These are phyloP conservation scores for Melipona quadrifasciata DNA, from an alignment of 1,140 invertebrate species.

Conservation along the genomic window DNA sequence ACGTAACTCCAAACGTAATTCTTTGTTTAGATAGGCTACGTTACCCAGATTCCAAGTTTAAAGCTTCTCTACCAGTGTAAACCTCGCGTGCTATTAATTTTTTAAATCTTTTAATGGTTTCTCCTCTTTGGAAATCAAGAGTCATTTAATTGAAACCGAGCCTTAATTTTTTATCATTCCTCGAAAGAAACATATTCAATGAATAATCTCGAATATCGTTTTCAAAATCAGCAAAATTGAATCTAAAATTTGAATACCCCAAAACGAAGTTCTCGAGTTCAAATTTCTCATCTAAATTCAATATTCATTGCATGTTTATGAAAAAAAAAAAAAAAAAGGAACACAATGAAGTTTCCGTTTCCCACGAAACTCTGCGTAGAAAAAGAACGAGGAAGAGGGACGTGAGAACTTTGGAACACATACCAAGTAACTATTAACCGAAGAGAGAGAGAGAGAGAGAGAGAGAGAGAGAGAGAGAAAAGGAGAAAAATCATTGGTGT, in stretches of 20 bases:
- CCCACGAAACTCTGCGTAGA: neutral
- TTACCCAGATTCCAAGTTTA: no score
- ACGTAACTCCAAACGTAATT: neutral
- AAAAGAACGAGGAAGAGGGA: neutral
- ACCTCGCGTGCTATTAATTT: no score
- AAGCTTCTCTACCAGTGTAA: no score
- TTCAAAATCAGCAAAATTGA: neutral
- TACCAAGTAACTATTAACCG: neutral
- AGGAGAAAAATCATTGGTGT: neutral
- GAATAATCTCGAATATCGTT: neutral
- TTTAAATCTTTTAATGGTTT: no score
- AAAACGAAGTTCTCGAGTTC: neutral
- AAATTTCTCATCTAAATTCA: neutral
- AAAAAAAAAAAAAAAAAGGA: no score
- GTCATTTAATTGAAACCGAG: no score
- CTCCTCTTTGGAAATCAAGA: no score
- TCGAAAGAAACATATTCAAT: no score
- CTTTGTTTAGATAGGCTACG: no score
- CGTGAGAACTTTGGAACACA: neutral
- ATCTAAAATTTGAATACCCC: neutral
- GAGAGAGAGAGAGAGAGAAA: neutral
- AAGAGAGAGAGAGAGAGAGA: neutral
- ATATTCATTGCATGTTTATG: neutral
- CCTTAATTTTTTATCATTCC: no score
- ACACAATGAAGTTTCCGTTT: neutral